These are phyloP conservation scores for Lampris megalopsis DNA, from an alignment of 2,113 vertebrate species.

Conservation along the genomic window DNA sequence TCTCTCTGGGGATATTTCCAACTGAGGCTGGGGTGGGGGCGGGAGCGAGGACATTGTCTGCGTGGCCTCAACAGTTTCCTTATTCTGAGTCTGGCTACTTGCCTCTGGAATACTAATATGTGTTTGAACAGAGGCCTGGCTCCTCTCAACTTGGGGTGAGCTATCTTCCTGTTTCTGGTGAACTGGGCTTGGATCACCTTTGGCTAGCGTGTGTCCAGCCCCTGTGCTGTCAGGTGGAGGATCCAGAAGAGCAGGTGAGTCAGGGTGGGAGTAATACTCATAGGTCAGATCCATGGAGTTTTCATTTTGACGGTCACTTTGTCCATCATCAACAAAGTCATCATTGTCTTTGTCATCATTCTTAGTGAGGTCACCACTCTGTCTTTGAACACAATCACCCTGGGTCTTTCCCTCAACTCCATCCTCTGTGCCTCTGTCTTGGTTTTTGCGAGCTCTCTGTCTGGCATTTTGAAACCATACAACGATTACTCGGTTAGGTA, in stretches of 20 bases:
- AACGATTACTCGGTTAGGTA: constrained; percentile 94
- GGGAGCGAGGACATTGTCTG: constrained; percentile 35
- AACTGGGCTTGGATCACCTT: constrained; percentile 47
- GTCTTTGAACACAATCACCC: constrained; percentile 89
- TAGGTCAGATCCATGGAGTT: constrained; percentile 91
- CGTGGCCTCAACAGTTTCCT: constrained; percentile 29
- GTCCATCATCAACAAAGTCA: constrained; percentile 79
- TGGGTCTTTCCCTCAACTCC: constrained; percentile 84
- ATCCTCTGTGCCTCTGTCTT: constrained; percentile 92
- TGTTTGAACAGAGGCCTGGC: constrained; percentile 6
- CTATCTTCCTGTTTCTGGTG: constrained; percentile 55
- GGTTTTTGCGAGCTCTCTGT: constrained; percentile 96
- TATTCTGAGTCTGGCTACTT: constrained; percentile 19
- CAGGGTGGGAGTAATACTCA: constrained; percentile 85
- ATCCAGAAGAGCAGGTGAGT: constrained; percentile 83
- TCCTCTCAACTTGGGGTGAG: constrained; percentile 32
- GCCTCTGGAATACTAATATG: constrained; percentile 39
- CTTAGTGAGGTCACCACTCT: constrained; percentile 90
- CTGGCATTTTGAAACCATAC: constrained; percentile 99
- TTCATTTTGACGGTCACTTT: constrained; percentile 91
- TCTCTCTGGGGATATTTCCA: constrained; percentile 80
- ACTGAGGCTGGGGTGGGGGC: constrained; percentile 61
- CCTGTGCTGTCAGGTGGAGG: constrained; percentile 83
- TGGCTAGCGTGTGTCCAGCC: constrained; percentile 51
- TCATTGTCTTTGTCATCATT: constrained; percentile 92